These are phyloP conservation scores for Nettapus auritus DNA, from an alignment of 2,113 vertebrate species.

Conservation along the genomic window DNA sequence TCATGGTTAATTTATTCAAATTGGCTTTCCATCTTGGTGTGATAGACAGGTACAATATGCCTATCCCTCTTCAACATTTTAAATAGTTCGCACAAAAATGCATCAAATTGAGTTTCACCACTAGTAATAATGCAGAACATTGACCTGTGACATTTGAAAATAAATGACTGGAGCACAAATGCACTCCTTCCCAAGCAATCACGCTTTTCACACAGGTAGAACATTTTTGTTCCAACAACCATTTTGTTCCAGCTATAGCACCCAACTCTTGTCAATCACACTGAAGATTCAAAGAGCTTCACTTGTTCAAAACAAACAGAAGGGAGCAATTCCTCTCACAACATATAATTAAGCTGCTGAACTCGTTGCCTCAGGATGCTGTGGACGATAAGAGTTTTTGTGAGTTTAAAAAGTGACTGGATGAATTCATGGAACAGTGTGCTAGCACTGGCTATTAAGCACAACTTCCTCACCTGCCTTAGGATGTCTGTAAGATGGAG, in stretches of 20 bases:
- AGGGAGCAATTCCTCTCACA: not conserved
- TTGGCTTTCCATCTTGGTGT: conserved; percentile 21
- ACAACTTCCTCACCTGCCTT: not conserved
- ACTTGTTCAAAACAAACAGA: not conserved
- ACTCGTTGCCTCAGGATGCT: not conserved
- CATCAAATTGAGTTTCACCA: not conserved
- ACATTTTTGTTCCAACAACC: conserved; percentile 37
- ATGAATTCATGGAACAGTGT: not conserved
- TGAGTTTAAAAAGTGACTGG: not conserved
- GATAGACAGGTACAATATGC: conserved; percentile 34
- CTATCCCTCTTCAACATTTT: not conserved
- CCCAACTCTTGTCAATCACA: conserved; percentile 12
- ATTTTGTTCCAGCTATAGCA: conserved; percentile 46
- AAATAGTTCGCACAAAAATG: conserved; percentile 38
- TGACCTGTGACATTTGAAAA: conserved; percentile 62
- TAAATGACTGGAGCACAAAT: not conserved
- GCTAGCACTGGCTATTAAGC: not conserved
- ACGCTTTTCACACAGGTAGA: conserved; percentile 27
- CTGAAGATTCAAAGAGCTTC: conserved; percentile 17
- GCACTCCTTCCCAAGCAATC: not conserved
- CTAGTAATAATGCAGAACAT: conserved; percentile 46
- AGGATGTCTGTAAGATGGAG: not conserved
- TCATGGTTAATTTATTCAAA: conserved; percentile 61
- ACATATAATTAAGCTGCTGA: not conserved
- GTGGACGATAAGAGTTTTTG: not conserved